Conservation (phyloP, 2,888 invertebrate species). For the Perdita meconis region DNA sequence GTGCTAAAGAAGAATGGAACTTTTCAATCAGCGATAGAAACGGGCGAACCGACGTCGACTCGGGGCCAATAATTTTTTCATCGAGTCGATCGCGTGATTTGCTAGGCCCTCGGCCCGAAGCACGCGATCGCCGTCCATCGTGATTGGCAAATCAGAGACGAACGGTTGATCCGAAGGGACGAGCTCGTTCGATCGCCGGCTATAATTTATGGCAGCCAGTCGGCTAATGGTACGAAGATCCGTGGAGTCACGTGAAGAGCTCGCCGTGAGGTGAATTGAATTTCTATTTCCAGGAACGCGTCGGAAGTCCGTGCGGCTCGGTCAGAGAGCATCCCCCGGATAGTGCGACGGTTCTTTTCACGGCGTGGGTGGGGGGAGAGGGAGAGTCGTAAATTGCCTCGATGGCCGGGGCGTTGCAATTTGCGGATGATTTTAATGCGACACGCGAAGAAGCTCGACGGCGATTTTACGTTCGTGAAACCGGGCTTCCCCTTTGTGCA, state of each 20-base stretch:
- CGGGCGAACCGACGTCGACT: background rate
- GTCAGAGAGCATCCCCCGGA: conserved; percentile 20
- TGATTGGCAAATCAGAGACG: conserved; percentile 23
- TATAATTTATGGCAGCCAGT: conserved; percentile 2
- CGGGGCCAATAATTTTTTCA: background rate
- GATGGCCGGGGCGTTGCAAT: conserved; percentile 26
- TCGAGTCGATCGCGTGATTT: conserved; percentile 31
- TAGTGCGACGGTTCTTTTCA: conserved; percentile 21
- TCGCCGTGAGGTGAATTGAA: conserved; percentile 33
- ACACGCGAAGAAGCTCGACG: conserved; percentile 41
- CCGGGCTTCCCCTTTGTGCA: conserved; percentile 62
- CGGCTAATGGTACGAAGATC: conserved; percentile 5
- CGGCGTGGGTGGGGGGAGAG: background rate
- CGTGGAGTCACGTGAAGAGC: conserved; percentile 13
- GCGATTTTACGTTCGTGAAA: conserved; percentile 38
- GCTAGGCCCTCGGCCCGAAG: background rate
- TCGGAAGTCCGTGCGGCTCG: too few species aligned
- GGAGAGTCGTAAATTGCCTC: conserved; percentile 33
- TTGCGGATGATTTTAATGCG: conserved; percentile 56
- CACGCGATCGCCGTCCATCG: conserved; percentile 20
- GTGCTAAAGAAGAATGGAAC: background rate
- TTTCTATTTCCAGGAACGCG: conserved; percentile 7
- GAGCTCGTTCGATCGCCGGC: background rate
- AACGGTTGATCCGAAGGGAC: conserved; percentile 7
- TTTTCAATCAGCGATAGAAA: background rate